A percentile compares a stretch with the other conserved stretches of the same genome.
phyloP scores from a whole-genome alignment of 2,888 invertebrate genomes.

The Trilocha varians region DNA sequence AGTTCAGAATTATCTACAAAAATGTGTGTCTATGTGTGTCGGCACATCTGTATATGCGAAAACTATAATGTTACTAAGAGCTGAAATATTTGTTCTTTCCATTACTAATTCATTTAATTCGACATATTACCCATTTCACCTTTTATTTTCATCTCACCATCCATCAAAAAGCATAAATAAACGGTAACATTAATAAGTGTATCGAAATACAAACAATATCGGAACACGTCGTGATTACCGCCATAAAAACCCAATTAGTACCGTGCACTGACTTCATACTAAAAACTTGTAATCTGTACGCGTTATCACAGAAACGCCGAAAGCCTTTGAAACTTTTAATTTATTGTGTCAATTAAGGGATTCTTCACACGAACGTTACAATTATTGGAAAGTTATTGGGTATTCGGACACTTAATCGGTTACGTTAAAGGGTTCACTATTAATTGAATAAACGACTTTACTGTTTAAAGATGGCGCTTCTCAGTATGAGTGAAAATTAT shows the following conservation, averaged over 20 bases:
- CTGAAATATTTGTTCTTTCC: too few relatives aligned
- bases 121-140: too few relatives aligned
- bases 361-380: conserved; percentile 41
- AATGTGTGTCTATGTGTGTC: too few relatives aligned
- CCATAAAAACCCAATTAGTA: conserved; percentile 56
- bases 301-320: conserved; percentile 52
- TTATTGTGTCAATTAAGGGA: conserved; percentile 63
- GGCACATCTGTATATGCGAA: too few relatives aligned
- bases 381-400: conserved; percentile 3
- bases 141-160: too few relatives aligned
- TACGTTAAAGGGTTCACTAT: too few relatives aligned
- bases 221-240: conserved; percentile 21
- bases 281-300: conserved; percentile 51
- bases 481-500: too few relatives aligned
- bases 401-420: not conserved
- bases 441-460: too few relatives aligned
- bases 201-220: conserved; percentile 35
- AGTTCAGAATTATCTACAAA: too few relatives aligned
- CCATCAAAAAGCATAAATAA: not conserved
- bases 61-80: too few relatives aligned
- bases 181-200: conserved; percentile 26
- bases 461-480: too few relatives aligned
- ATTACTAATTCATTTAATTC: too few relatives aligned
- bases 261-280: conserved; percentile 41
- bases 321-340: conserved; percentile 43